A percentile compares a stretch with the other conserved stretches of the same genome.
Conservation (phyloP, 2,888 invertebrate species). For the Sminthurides aquaticus region DNA sequence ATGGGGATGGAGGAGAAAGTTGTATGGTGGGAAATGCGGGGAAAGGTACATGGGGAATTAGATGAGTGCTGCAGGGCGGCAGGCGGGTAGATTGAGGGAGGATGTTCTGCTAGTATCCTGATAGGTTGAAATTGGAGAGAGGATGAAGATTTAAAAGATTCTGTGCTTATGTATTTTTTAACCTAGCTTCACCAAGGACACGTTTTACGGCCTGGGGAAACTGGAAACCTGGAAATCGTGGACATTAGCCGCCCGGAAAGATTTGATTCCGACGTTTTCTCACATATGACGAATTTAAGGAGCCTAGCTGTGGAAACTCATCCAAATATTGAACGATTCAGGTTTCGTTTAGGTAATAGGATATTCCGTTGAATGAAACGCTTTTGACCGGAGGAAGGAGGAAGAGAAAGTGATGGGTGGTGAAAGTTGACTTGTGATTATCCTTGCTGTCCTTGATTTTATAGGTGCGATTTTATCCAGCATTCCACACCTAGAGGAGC, state of each 20-base stretch:
- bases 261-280: conserved; percentile 67
- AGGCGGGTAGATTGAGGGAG: too few relatives aligned
- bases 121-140: too few relatives aligned
- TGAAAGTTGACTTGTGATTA: neutral
- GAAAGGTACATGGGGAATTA: too few relatives aligned
- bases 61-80: too few relatives aligned
- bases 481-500: conserved; percentile 63
- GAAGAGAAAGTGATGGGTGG: neutral
- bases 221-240: conserved; percentile 66
- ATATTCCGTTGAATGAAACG: neutral
- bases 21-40: too few relatives aligned
- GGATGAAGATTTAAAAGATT: too few relatives aligned
- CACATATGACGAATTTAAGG: conserved; percentile 63
- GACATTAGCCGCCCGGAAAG: conserved; percentile 65
- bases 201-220: conserved; percentile 62
- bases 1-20: too few relatives aligned
- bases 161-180: too few relatives aligned
- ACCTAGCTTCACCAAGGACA: conserved; percentile 63
- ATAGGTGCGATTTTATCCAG: conserved; percentile 57
- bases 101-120: too few relatives aligned
- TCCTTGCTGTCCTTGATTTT: neutral
- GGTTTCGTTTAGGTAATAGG: conserved; percentile 59
- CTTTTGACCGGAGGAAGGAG: neutral
- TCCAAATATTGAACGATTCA: conserved; percentile 60
- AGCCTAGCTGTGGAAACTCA: conserved; percentile 65